Evolutionary conservation across 2,888 invertebrate species (phyloP).

Genomic region (Gisinianus flammeolus): DNA sequence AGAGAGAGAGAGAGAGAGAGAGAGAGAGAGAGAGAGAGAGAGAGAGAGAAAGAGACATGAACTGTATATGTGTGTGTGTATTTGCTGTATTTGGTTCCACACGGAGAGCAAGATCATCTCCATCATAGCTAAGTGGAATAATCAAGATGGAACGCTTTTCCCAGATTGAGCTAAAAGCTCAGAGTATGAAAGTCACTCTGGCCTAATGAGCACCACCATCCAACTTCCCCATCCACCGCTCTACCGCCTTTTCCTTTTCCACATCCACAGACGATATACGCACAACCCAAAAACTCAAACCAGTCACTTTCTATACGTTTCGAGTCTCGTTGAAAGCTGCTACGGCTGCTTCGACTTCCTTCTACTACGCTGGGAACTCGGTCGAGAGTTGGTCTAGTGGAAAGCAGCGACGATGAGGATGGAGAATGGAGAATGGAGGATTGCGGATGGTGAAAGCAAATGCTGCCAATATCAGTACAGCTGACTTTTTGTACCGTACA

Average conservation of each 20-base stretch:
- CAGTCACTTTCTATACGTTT: neutral
- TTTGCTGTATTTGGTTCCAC: neutral
- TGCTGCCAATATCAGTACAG: too few species aligned
- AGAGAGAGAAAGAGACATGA: neutral
- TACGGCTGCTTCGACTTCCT: too few species aligned
- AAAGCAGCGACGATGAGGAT: too few species aligned
- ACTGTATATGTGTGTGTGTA: neutral
- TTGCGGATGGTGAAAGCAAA: too few species aligned
- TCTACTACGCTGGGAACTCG: too few species aligned
- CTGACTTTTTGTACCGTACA: too few species aligned
- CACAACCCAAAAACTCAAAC: neutral
- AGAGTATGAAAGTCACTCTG: constrained; percentile 17
- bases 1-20: neutral
- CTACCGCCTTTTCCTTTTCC: neutral
- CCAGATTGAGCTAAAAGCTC: constrained; percentile 37
- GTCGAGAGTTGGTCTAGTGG: too few species aligned
- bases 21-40: neutral
- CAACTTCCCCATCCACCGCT: neutral
- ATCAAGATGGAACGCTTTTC: constrained; percentile 48
- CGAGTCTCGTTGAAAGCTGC: too few species aligned
- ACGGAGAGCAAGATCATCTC: constrained; percentile 41
- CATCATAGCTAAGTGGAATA: constrained; percentile 46
- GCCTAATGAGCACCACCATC: constrained; percentile 35
- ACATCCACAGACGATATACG: neutral
- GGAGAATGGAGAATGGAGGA: too few species aligned